Evolutionary conservation across 92 coral and sea anemone genomes (phyloP), one percentile per base, ranked within the genome.

Genomic region (Chrysogorgia sp.): DNA sequence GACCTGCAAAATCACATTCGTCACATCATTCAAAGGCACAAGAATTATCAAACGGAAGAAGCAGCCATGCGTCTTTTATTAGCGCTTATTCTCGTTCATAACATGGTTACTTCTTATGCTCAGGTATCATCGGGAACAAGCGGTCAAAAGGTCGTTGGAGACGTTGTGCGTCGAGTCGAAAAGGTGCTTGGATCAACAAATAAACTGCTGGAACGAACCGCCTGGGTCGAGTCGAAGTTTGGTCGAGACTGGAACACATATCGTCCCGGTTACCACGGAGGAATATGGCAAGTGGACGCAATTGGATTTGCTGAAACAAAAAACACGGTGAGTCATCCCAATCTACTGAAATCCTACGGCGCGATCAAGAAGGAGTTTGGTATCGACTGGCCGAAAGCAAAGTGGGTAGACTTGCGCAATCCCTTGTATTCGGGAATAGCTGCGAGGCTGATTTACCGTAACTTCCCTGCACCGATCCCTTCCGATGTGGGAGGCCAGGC

Each of bases 381-480:
- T 17, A 65, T 83, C 29, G 87, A 83, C 64, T 83, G 87, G 87
- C 13, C 30, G 7, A 83, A 50, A 40, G 78, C 34, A 74, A 75
- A 64, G 8, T 76, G 40, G 49, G n/a, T 13, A 23, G 83, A 83
- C 48, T 43, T 83, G 33, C 76, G 83, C 15, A 83, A 45, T 33
- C 87, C 87, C 4, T 31, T 83, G 67, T 66, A 76, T 47, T 83
- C 87, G 19, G 87, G 21, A 3, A 29, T 83, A 25, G 87, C 87
- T 2, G 87, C 87, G 14, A 52, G 87, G 19, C 52, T 83, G 25
- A 52, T 40, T 7, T 65, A 49, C 20, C 17, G 34, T 5, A 75
- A 75, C 32, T 40, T 43, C 0, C 47, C 74, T 0, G 66, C 48
- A 0, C 17, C 75, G 37, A 83, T 83, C 59, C 87, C 87, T 0